phyloP scores from a whole-genome alignment of 2,797 vertebrate genomes.

The Loris lydekkerianus region DNA sequence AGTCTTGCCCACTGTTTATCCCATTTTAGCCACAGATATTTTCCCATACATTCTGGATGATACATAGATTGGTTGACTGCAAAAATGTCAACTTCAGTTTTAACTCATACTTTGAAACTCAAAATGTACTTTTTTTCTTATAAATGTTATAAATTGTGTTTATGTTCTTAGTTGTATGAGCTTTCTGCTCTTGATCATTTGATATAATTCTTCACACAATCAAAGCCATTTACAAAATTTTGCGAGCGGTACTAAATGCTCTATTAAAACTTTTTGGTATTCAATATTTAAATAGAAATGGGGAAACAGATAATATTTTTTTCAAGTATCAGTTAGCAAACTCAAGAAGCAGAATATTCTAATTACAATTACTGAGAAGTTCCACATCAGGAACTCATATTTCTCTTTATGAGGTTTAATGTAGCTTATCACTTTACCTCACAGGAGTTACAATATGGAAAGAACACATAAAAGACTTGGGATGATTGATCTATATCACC shows the following conservation, averaged over 20 bases:
- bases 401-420: constrained; percentile 75
- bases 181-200: constrained; percentile 58
- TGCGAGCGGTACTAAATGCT: constrained; percentile 26
- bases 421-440: constrained; percentile 61
- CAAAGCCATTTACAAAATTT: constrained; percentile 64
- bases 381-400: constrained; percentile 68
- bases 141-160: constrained; percentile 62
- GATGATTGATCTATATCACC: constrained; percentile 60
- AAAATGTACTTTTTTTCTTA: constrained; percentile 38
- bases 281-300: constrained; percentile 63
- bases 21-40: background rate
- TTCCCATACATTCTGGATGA: background rate
- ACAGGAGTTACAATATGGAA: constrained; percentile 74
- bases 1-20: background rate
- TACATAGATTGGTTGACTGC: background rate
- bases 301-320: constrained; percentile 58
- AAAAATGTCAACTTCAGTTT: constrained; percentile 57
- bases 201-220: constrained; percentile 58
- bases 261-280: constrained; percentile 53
- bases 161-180: constrained; percentile 52
- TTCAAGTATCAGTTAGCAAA: constrained; percentile 70
- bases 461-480: constrained; percentile 63
- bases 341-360: constrained; percentile 74
- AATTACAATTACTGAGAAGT: constrained; percentile 73
- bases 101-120: constrained; percentile 56